Conservation (phyloP, 2,113 vertebrate genomes). For the Guaruba guarouba region DNA sequence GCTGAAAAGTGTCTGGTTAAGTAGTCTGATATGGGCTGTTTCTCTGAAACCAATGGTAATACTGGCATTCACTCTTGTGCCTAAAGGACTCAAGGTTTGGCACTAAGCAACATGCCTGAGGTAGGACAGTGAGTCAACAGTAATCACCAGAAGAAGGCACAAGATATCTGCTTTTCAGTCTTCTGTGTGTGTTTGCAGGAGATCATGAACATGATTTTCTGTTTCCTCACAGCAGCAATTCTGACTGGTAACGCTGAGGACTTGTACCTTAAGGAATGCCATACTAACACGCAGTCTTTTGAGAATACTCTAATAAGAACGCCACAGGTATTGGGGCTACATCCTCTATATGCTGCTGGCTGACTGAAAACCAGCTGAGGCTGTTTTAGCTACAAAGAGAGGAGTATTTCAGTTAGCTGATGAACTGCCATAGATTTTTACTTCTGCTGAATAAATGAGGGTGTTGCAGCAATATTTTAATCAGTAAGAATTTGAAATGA, state of each 20-base stretch:
- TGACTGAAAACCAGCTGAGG: background rate
- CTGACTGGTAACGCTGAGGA: accelerated
- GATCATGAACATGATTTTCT: background rate
- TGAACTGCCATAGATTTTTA: background rate
- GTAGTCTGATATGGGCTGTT: background rate
- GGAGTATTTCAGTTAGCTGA: background rate
- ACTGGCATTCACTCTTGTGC: background rate
- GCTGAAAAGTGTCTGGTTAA: accelerated
- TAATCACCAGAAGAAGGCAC: background rate
- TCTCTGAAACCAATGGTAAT: background rate
- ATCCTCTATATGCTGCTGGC: background rate
- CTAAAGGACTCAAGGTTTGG: background rate
- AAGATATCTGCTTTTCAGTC: background rate
- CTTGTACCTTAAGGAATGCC: accelerated
- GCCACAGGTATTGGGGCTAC: background rate
- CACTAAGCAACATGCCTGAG: background rate
- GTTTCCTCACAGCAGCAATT: background rate
- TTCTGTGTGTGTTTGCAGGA: background rate
- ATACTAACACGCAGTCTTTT: background rate
- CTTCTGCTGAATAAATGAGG: background rate
- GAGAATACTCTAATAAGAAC: background rate
- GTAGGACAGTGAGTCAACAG: background rate
- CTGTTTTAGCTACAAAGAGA: background rate
- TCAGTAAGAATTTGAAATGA: background rate
- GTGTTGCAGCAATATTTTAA: background rate